Conservation (phyloP, 2,113 vertebrate genomes). For the Emberiza fucata region DNA sequence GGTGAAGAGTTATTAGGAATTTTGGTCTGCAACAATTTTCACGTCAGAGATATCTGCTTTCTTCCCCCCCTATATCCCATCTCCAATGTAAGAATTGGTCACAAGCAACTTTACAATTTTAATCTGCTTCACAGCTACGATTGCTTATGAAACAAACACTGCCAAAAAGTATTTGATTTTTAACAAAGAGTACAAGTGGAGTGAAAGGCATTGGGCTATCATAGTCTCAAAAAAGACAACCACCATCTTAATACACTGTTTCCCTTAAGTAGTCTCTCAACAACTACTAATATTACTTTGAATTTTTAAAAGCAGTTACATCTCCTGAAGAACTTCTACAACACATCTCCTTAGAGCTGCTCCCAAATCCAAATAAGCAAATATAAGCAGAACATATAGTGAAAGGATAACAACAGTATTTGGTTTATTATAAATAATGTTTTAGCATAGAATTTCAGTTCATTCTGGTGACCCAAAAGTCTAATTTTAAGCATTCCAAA, state of each 20-base stretch:
- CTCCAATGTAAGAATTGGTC: fast-evolving
- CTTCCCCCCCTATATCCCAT: neutral
- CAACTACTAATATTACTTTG: neutral
- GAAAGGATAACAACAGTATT: neutral
- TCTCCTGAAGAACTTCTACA: neutral
- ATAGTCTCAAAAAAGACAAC: fast-evolving
- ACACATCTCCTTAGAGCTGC: neutral
- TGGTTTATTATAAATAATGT: neutral
- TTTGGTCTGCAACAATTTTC: neutral
- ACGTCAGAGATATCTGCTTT: neutral
- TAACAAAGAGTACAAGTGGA: neutral
- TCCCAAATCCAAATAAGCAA: neutral
- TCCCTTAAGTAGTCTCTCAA: neutral
- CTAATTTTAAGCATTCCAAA: neutral
- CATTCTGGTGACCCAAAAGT: neutral
- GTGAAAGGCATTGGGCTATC: neutral
- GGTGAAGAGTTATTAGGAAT: neutral
- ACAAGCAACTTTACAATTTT: neutral
- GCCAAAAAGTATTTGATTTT: neutral
- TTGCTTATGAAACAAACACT: neutral
- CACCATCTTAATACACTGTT: neutral
- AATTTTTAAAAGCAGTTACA: neutral
- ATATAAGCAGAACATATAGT: neutral
- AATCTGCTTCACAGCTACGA: neutral
- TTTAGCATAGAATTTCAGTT: neutral